phyloP scores from a whole-genome alignment of 2,797 vertebrate species.

The Pristis pectinata region DNA sequence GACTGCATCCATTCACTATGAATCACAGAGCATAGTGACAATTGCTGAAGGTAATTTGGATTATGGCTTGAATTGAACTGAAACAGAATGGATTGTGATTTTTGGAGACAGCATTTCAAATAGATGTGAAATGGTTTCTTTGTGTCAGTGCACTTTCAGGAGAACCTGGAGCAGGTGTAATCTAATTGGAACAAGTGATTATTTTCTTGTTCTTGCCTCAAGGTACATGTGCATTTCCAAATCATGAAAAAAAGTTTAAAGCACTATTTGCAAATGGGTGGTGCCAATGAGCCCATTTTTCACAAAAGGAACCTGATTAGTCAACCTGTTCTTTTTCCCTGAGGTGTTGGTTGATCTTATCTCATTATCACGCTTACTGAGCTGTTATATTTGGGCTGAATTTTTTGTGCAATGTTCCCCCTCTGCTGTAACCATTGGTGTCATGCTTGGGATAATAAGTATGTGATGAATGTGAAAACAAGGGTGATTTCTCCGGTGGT shows the following conservation, averaged over 20 bases:
- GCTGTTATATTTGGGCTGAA: too few relatives aligned
- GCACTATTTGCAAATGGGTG: neutral
- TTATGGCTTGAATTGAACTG: constrained; percentile 2
- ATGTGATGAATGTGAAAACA: too few relatives aligned
- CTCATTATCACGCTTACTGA: too few relatives aligned
- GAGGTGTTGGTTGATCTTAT: too few relatives aligned
- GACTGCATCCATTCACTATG: neutral
- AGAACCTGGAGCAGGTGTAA: neutral
- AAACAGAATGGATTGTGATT: neutral
- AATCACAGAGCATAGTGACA: neutral
- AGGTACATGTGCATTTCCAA: too few relatives aligned
- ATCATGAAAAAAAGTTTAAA: neutral
- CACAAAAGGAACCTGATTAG: too few relatives aligned
- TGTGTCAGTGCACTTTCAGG: neutral
- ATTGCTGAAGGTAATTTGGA: neutral
- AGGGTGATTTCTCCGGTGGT: too few relatives aligned
- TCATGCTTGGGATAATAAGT: too few relatives aligned
- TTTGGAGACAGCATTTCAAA: neutral
- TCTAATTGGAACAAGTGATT: constrained; percentile 14
- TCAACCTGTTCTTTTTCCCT: too few relatives aligned
- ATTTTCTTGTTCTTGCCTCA: neutral
- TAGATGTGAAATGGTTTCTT: constrained; percentile 1
- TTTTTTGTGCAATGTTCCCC: too few relatives aligned
- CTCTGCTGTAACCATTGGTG: too few relatives aligned
- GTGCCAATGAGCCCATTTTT: too few relatives aligned